These are phyloP conservation scores for Pterobdella sp. DNA, from an alignment of 2,888 invertebrate genomes.

Conservation along the genomic window DNA sequence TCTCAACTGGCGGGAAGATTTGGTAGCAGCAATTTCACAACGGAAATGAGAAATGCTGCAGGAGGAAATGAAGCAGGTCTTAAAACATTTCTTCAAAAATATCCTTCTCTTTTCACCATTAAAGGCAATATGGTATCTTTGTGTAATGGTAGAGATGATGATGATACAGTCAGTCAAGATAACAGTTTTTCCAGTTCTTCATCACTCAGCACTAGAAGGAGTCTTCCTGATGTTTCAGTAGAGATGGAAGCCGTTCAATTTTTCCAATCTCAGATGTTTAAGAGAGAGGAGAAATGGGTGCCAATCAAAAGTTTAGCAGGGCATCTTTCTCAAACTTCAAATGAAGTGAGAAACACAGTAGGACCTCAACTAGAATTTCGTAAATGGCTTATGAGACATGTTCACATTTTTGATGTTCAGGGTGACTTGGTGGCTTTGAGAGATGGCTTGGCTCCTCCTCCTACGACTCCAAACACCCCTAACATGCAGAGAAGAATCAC, in stretches of 20 bases:
- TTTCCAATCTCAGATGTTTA: slow-evolving; percentile 82
- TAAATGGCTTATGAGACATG: slow-evolving; percentile 49
- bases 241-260: slow-evolving; percentile 94
- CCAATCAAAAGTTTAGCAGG: slow-evolving; percentile 92
- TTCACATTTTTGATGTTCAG: slow-evolving; percentile 50
- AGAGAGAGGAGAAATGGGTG: slow-evolving; percentile 92
- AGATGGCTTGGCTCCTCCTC: slow-evolving; percentile 37
- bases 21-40: slow-evolving; percentile 95
- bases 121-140: slow-evolving; percentile 57
- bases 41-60: slow-evolving; percentile 71
- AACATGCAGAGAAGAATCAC: slow-evolving; percentile 27
- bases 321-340: slow-evolving; percentile 85
- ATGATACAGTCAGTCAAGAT: slow-evolving; percentile 29
- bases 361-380: slow-evolving; percentile 51
- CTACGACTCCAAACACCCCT: slow-evolving; percentile 31
- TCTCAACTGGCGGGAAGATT: slow-evolving; percentile 98
- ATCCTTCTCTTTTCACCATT: slow-evolving; percentile 88
- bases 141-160: slow-evolving; percentile 36
- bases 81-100: slow-evolving; percentile 89
- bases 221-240: slow-evolving; percentile 46
- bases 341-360: slow-evolving; percentile 39
- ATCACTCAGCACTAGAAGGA: slow-evolving; percentile 28
- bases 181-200: slow-evolving; percentile 13
- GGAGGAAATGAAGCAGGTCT: slow-evolving; percentile 86
- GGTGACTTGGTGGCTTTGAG: slow-evolving; percentile 49